Conservation (phyloP, 35 echinoderm and acorn worm genomes). For the Lytechinus pictus region DNA sequence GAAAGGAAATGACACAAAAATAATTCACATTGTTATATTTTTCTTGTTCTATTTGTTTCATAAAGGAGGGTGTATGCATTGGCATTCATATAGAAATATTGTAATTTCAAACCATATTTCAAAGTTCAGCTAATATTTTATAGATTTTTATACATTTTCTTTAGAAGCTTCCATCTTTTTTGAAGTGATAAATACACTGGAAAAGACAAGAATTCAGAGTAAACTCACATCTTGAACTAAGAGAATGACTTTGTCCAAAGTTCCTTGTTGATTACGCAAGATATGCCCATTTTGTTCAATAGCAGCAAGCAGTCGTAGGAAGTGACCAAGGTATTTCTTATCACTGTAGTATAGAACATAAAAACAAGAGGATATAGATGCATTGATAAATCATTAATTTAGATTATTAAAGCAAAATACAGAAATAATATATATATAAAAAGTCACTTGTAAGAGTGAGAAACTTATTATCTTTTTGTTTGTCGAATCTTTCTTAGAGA, state of each 20-base stretch:
- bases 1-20: too few species aligned
- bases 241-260: constrained; percentile 83
- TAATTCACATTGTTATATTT: background rate
- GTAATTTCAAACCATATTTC: background rate
- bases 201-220: background rate
- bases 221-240: constrained; percentile 88
- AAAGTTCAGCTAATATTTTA: background rate
- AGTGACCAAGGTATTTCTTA: constrained; percentile 78
- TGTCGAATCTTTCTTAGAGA: background rate
- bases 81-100: background rate
- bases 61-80: too few species aligned
- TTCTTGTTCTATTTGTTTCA: background rate
- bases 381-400: too few species aligned
- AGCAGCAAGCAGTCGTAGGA: constrained; percentile 79
- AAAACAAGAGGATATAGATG: background rate
- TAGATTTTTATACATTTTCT: background rate
- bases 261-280: constrained; percentile 86
- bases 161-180: background rate
- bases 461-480: background rate
- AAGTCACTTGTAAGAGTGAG: too few species aligned
- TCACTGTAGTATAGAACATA: constrained; percentile 64
- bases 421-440: too few species aligned
- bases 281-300: constrained; percentile 88
- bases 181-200: background rate
- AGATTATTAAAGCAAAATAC: too few species aligned